Conservation (phyloP, 1,140 invertebrate species). For the Leptopilina boulardi region DNA sequence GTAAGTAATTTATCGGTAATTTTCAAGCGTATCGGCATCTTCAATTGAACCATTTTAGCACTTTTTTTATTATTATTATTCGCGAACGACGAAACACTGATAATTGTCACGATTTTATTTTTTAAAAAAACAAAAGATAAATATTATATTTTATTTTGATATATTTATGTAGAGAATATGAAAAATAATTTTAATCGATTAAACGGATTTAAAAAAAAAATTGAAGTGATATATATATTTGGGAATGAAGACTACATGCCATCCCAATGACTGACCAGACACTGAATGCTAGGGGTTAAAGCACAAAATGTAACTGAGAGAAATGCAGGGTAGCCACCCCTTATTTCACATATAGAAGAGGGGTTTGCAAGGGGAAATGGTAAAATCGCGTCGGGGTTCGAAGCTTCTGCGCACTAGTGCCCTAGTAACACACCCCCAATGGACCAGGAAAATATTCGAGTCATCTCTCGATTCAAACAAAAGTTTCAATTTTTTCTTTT, state of each 20-base stretch:
- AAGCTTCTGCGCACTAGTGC: slow-evolving; percentile 72
- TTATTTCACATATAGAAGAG: slow-evolving; percentile 54
- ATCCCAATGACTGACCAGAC: slow-evolving; percentile 53
- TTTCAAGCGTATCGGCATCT: background rate
- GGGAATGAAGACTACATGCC: slow-evolving; percentile 41
- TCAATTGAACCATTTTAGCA: background rate
- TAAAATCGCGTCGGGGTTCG: slow-evolving; percentile 60
- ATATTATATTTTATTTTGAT: background rate
- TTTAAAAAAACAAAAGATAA: background rate
- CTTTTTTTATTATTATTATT: background rate
- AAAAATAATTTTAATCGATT: slow-evolving; percentile 12
- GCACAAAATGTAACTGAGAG: slow-evolving; percentile 61
- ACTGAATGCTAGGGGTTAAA: slow-evolving; percentile 59
- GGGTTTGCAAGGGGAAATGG: slow-evolving; percentile 48
- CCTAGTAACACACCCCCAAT: slow-evolving; percentile 73
- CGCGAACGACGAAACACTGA: background rate
- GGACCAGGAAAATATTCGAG: slow-evolving; percentile 55
- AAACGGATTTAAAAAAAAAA: background rate
- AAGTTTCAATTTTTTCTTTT: slow-evolving; percentile 31
- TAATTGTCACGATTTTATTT: background rate
- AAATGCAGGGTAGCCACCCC: slow-evolving; percentile 66
- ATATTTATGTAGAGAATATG: background rate
- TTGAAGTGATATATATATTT: background rate
- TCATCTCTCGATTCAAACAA: slow-evolving; percentile 48
- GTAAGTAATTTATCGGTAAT: background rate